Percentiles rank a stretch among this genome's conserved stretches.
Evolutionary conservation across 1,140 invertebrate genomes (phyloP).

Genomic region (Hyphantria cunea): DNA sequence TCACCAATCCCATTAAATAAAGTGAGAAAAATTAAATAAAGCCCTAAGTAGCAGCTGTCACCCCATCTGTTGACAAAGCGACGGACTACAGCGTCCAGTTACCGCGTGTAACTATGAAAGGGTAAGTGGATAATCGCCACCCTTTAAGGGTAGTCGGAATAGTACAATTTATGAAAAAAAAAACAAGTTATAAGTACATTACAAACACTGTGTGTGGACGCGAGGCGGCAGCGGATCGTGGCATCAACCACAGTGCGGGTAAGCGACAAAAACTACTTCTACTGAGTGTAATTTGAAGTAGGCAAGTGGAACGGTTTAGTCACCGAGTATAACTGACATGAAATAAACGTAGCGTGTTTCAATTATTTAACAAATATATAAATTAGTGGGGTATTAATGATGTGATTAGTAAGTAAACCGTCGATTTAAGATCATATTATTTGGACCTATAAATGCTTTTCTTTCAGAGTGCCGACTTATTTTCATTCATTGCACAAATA

Average conservation of each 20-base stretch:
- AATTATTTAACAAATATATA: too few relatives aligned
- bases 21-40: background rate
- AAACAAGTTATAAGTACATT: conserved; percentile 74
- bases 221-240: conserved; percentile 20
- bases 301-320: too few relatives aligned
- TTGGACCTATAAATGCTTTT: too few relatives aligned
- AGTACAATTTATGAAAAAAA: conserved; percentile 34
- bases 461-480: too few relatives aligned
- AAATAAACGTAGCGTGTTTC: too few relatives aligned
- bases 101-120: conserved; percentile 60
- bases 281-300: too few relatives aligned
- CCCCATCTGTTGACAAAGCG: conserved; percentile 21
- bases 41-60: background rate
- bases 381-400: too few relatives aligned
- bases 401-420: too few relatives aligned
- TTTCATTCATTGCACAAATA: background rate
- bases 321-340: too few relatives aligned
- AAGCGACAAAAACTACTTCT: background rate
- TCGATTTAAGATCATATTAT: too few relatives aligned
- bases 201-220: conserved; percentile 22
- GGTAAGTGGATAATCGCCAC: conserved; percentile 48
- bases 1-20: conserved; percentile 1
- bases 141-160: conserved; percentile 24
- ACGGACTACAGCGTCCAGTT: conserved; percentile 45
- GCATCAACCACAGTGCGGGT: conserved; percentile 8